phyloP scores from a whole-genome alignment of 2,797 vertebrate species.

The Nasua narica region DNA sequence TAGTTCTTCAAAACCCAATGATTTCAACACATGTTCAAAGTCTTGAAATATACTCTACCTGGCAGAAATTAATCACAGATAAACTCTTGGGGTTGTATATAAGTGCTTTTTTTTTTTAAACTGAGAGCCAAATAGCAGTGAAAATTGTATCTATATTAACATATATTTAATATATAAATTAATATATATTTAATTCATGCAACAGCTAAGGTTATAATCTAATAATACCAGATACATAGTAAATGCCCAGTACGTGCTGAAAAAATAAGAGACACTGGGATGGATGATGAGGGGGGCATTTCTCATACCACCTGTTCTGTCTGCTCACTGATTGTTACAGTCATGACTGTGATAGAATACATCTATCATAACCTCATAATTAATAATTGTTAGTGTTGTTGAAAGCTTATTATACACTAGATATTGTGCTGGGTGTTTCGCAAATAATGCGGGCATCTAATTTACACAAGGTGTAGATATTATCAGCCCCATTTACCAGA shows the following conservation, averaged over 20 bases:
- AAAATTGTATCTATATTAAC: not conserved
- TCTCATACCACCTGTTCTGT: not conserved
- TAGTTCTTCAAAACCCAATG: constrained; percentile 87
- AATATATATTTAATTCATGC: not conserved
- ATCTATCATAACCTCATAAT: not conserved
- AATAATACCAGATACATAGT: not conserved
- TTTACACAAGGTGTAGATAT: not conserved
- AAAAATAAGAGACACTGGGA: not conserved
- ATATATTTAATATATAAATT: not conserved
- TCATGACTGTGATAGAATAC: not conserved
- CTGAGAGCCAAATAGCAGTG: not conserved
- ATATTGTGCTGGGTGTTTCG: not conserved
- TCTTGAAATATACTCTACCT: constrained; percentile 81
- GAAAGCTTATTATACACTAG: not conserved
- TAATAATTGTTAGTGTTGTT: not conserved
- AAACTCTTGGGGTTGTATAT: constrained; percentile 74
- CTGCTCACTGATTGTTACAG: not conserved
- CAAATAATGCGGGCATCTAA: not conserved
- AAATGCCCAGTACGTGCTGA: not conserved
- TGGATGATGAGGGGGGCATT: not conserved
- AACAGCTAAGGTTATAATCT: not conserved
- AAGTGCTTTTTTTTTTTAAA: constrained; percentile 59
- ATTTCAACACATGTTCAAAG: constrained; percentile 81
- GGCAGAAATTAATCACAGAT: constrained; percentile 85
- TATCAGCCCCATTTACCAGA: not conserved